phyloP scores from a whole-genome alignment of 2,797 vertebrate species.

The Macropus fuliginosus region DNA sequence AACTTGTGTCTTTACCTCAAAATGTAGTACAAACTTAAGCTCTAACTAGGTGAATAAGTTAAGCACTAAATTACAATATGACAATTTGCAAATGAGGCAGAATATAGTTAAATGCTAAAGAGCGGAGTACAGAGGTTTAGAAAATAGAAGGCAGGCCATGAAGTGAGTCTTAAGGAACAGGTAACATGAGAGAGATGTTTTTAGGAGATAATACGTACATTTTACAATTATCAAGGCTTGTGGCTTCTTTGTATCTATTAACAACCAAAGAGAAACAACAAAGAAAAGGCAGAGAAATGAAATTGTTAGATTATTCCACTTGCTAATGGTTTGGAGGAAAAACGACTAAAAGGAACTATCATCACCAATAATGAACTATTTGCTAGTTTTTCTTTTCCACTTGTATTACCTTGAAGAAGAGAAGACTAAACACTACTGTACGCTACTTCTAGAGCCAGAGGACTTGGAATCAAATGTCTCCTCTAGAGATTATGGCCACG shows the following conservation, averaged over 20 bases:
- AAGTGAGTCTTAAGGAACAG: neutral
- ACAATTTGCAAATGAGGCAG: neutral
- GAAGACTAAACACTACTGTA: neutral
- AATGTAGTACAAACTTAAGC: neutral
- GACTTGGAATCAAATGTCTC: neutral
- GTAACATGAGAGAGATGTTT: neutral
- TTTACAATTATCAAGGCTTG: neutral
- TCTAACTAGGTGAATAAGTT: neutral
- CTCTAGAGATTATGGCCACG: neutral
- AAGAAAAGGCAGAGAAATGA: neutral
- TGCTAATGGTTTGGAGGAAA: neutral
- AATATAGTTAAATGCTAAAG: neutral
- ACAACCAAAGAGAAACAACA: neutral
- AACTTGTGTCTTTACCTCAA: neutral
- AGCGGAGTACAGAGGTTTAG: neutral
- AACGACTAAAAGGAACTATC: neutral
- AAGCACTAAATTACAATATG: neutral
- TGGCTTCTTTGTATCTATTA: neutral
- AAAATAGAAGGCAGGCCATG: neutral
- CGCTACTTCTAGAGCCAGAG: neutral
- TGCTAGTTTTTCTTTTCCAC: neutral
- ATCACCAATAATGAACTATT: neutral
- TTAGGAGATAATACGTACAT: neutral
- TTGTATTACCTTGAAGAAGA: neutral
- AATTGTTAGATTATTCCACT: neutral